Evolutionary conservation across 1,140 invertebrate species (phyloP).

Genomic region (Magallana angulata): DNA sequence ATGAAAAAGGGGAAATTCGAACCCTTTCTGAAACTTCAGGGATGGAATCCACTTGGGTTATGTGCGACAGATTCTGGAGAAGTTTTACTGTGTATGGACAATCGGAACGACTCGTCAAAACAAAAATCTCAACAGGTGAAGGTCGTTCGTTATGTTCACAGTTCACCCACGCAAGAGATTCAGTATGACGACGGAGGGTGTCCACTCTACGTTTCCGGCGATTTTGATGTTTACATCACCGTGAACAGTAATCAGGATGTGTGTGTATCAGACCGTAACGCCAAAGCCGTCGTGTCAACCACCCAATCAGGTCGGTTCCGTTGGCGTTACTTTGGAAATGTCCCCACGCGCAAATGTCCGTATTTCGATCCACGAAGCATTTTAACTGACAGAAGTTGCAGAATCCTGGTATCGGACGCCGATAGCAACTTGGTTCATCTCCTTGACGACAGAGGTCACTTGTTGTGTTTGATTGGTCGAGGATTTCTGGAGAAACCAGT

Average conservation of each 20-base stretch:
- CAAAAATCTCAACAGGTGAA: neutral
- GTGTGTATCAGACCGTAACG: slow-evolving; percentile 13
- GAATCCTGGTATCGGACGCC: neutral
- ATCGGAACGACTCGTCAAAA: neutral
- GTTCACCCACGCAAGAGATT: slow-evolving; percentile 1
- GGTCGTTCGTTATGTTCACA: neutral
- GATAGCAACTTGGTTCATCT: slow-evolving; percentile 12
- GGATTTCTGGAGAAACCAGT: slow-evolving; percentile 10
- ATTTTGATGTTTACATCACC: slow-evolving; percentile 26
- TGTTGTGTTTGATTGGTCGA: neutral
- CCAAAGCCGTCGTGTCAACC: neutral
- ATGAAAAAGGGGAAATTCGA: slow-evolving; percentile 20
- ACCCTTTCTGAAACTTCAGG: neutral
- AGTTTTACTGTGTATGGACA: slow-evolving; percentile 5
- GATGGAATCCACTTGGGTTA: slow-evolving; percentile 13
- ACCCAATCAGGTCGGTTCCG: neutral
- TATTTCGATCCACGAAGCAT: slow-evolving; percentile 22
- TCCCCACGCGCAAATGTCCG: neutral
- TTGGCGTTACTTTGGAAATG: slow-evolving; percentile 9
- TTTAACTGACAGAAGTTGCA: neutral
- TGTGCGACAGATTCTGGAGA: slow-evolving; percentile 19
- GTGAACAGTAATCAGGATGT: slow-evolving; percentile 7
- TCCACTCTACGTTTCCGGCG: neutral
- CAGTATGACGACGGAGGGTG: neutral
- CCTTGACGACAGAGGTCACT: neutral